Evolutionary conservation across 2,888 invertebrate species (phyloP).

Genomic region (Coleophora flavipennella): DNA sequence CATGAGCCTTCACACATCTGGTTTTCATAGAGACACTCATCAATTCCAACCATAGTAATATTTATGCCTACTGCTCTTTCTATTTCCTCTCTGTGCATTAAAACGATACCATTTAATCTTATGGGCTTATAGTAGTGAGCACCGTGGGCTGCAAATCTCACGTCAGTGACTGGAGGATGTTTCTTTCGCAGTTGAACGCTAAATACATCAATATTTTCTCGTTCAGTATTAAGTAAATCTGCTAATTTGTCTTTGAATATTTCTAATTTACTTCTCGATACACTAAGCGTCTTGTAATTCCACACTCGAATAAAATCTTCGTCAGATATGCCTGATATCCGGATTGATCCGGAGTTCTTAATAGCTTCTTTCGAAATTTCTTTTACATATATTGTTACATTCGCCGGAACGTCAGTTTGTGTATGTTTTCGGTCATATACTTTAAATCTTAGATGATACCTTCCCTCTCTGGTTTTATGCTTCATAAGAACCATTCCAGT

Average conservation of each 20-base stretch:
- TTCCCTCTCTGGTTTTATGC: conserved; percentile 91
- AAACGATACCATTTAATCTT: conserved; percentile 92
- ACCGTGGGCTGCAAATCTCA: conserved; percentile 95
- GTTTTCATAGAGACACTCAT: conserved; percentile 95
- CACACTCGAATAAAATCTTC: conserved; percentile 97
- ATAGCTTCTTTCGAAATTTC: conserved; percentile 97
- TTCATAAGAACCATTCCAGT: conserved; percentile 97
- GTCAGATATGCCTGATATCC: conserved; percentile 94
- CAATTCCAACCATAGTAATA: conserved; percentile 98
- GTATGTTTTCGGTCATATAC: conserved; percentile 96
- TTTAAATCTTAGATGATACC: conserved; percentile 84
- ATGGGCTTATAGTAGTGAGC: conserved; percentile 97
- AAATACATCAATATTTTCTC: conserved; percentile 95
- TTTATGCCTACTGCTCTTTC: conserved; percentile 95
- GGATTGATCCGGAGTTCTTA: conserved; percentile 93
- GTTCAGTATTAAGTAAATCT: conserved; percentile 86
- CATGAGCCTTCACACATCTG: conserved; percentile 97
- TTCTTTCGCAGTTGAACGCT: conserved; percentile 92
- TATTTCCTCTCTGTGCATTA: conserved; percentile 94
- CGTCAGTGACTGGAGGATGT: conserved; percentile 91
- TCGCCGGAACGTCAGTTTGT: conserved; percentile 95
- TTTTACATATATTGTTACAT: conserved; percentile 94
- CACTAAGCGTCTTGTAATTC: conserved; percentile 90
- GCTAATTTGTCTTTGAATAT: conserved; percentile 91
- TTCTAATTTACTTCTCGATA: conserved; percentile 90